A percentile compares a stretch with the other conserved stretches of the same genome.
These are phyloP conservation scores for Lepetodrilus schrolli DNA, from an alignment of 2,888 invertebrate genomes.

Conservation along the genomic window DNA sequence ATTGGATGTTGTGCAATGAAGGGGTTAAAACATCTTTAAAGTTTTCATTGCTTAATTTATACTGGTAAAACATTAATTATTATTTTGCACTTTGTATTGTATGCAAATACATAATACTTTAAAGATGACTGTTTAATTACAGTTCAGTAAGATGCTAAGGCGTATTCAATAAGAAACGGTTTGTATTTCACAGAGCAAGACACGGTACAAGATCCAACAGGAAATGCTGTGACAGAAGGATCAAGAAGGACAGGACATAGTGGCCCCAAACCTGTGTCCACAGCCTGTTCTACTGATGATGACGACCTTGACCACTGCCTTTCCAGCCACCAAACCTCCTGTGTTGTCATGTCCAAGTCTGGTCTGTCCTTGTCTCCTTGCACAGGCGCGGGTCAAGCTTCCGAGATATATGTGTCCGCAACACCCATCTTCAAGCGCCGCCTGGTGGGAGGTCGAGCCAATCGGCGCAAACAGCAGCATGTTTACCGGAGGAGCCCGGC, in stretches of 20 bases:
- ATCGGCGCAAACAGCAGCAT: constrained; percentile 12
- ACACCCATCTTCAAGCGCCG: constrained; percentile 6
- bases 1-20: no score
- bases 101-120: neutral
- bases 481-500: neutral
- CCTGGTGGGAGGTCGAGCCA: neutral
- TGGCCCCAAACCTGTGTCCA: neutral
- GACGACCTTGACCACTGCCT: no score
- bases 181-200: neutral
- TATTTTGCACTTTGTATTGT: neutral
- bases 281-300: neutral
- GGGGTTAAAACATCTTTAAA: no score
- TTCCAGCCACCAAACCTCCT: no score
- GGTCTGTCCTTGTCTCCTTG: neutral
- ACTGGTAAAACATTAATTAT: no score
- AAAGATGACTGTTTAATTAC: neutral
- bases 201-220: no score
- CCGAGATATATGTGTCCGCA: neutral
- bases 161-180: no score
- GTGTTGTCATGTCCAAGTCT: neutral
- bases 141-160: no score
- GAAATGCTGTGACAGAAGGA: no score
- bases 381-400: no score
- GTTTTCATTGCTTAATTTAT: no score
- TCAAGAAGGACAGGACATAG: neutral